These are phyloP conservation scores for Epinephelus fuscoguttatus DNA, from an alignment of 2,113 vertebrate species.

Conservation along the genomic window DNA sequence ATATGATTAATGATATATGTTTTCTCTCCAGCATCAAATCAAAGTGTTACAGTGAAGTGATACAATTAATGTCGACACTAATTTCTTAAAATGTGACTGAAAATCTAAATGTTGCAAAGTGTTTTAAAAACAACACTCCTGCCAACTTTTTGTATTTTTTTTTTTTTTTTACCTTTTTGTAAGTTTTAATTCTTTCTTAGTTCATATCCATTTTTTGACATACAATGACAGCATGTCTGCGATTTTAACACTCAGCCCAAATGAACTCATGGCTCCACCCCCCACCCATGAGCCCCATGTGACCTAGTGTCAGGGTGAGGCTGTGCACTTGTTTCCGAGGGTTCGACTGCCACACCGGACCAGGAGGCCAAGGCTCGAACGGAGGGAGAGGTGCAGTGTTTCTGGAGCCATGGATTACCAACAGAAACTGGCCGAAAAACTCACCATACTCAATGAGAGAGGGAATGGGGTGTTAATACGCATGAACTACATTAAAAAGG, in stretches of 20 bases:
- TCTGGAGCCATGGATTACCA: slow-evolving; percentile 88
- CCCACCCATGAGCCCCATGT: slow-evolving; percentile 65
- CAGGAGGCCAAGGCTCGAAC: slow-evolving; percentile 60
- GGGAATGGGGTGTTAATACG: slow-evolving; percentile 92
- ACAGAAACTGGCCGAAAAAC: slow-evolving; percentile 94
- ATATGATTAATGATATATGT: not conserved
- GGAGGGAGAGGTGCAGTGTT: slow-evolving; percentile 56
- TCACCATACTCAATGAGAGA: slow-evolving; percentile 92
- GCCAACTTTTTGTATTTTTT: not conserved
- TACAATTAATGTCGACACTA: not conserved
- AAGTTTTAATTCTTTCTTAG: not conserved
- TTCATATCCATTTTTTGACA: not conserved
- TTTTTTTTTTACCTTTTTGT: not conserved
- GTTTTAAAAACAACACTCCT: not conserved
- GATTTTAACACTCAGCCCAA: not conserved
- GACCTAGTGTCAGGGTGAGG: slow-evolving; percentile 72
- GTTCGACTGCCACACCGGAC: slow-evolving; percentile 29
- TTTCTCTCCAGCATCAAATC: not conserved
- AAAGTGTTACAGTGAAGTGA: not conserved
- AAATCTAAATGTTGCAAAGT: not conserved
- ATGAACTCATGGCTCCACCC: slow-evolving; percentile 65
- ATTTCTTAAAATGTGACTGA: not conserved
- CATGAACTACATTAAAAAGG: slow-evolving; percentile 95
- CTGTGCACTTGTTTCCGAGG: slow-evolving; percentile 60
- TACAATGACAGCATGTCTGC: not conserved